phyloP scores from a whole-genome alignment of 2,888 invertebrate genomes.

The Tetragonula carbonaria region DNA sequence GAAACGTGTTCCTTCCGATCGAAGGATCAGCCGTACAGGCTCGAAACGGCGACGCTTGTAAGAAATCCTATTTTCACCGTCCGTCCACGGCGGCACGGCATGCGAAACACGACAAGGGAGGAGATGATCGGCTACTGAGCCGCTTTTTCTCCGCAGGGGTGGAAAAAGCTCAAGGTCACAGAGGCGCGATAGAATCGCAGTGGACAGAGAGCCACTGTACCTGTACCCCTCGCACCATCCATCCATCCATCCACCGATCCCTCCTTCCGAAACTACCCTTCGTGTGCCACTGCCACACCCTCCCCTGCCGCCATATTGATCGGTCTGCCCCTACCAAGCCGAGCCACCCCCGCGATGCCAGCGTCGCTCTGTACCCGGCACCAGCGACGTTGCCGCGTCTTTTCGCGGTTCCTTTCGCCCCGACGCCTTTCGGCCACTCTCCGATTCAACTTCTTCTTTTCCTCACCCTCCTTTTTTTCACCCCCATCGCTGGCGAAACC shows the following conservation, averaged over 20 bases:
- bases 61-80: background rate
- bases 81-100: background rate
- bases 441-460: slow-evolving; percentile 2
- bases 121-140: slow-evolving; percentile 21
- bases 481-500: too few relatives aligned
- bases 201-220: slow-evolving; percentile 54
- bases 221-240: slow-evolving; percentile 46
- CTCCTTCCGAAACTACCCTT: slow-evolving; percentile 60
- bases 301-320: slow-evolving; percentile 81
- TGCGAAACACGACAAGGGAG: background rate
- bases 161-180: slow-evolving; percentile 77
- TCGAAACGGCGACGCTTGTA: too few relatives aligned
- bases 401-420: slow-evolving; percentile 63
- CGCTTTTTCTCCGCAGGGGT: slow-evolving; percentile 30
- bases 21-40: too few relatives aligned
- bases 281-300: slow-evolving; percentile 75
- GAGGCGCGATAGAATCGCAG: slow-evolving; percentile 67
- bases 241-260: slow-evolving; percentile 58
- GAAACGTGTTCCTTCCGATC: too few relatives aligned
- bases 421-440: slow-evolving; percentile 22
- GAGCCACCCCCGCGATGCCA: slow-evolving; percentile 63
- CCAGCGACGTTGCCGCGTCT: slow-evolving; percentile 77
- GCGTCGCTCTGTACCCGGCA: slow-evolving; percentile 61
- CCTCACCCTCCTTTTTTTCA: background rate
- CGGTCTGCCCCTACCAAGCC: slow-evolving; percentile 70